Base-by-base conservation (phyloP, 2,888 invertebrate species). In the Protodeltote pygarga region DNA sequence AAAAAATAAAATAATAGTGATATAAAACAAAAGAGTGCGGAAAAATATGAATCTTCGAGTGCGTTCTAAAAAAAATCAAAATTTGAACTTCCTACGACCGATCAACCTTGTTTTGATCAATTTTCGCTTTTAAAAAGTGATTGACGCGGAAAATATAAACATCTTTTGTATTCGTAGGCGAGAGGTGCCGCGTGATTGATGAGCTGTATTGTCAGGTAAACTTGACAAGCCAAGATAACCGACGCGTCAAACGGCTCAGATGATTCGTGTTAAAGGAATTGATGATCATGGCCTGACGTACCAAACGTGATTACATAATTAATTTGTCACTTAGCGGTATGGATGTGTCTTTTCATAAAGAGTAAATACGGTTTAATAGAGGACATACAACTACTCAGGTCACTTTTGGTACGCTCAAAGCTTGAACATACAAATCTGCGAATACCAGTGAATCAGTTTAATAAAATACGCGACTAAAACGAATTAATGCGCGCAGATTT, bases 171-270 rank as follows among this genome's bases (percentile, higher is more conserved):
- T 61, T 76, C 75, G 75, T 75, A 83, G 81, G 79, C 81, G 75
- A 77, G 74, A 60, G 78, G 71, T 81, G 80, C 80, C 73, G 61
- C 68, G 78, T 91, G 91, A 91, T 92, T 89, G 90, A 91, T 92
- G 88, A 81, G 74, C 68, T 75, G 81, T 84, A 86, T 86, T 86
- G 86, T 87, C 86, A 85, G 85, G 83, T 85, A 71, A 57, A 75
- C 73, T 73, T 69, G 73, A 76, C 80, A 73, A 73, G 77, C 76
- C 66, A 75, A 78, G 87, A 85, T 87, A 85, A 77, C 69, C 51
- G 48, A 65, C 79, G 80, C 70, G 79, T 79, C 77, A 77, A 86
- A 78, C 84, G 81, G 77, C 75, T 77, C 79, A 85, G 83, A 85
- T 84, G 85, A 87, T 83, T 64, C 65, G 63, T 52, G 65, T 57